Conservation (phyloP, 2,797 vertebrate genomes). For the Champsocephalus gunnari region DNA sequence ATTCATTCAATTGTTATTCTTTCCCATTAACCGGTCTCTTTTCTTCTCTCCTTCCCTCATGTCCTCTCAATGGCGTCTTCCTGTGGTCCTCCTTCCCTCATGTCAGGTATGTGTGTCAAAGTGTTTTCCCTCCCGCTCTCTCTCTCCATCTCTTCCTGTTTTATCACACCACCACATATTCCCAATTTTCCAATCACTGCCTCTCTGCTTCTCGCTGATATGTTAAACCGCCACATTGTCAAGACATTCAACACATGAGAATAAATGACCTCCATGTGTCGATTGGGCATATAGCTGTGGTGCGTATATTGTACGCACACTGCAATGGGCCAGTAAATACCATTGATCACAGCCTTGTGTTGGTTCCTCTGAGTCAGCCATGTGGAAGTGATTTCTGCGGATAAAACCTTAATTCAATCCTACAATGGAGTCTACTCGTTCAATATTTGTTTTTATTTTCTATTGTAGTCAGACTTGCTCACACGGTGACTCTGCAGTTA, state of each 20-base stretch:
- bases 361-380: constrained; percentile 64
- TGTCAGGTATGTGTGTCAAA: constrained; percentile 74
- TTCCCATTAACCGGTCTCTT: constrained; percentile 30
- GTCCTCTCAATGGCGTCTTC: constrained; percentile 25
- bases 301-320: constrained; percentile 43
- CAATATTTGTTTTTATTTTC: constrained; percentile 53
- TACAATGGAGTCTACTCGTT: constrained; percentile 38
- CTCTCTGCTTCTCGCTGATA: constrained; percentile 33
- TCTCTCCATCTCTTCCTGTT: constrained; percentile 7
- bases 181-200: constrained; percentile 45
- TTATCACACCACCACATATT: constrained; percentile 28
- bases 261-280: constrained; percentile 57
- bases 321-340: constrained; percentile 72
- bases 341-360: constrained; percentile 73
- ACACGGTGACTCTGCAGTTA: constrained; percentile 66
- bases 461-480: constrained; percentile 62
- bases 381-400: constrained; percentile 75
- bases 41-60: constrained; percentile 42
- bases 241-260: constrained; percentile 39
- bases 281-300: constrained; percentile 35
- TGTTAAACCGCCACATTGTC: constrained; percentile 43
- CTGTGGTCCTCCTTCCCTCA: constrained; percentile 25
- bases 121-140: constrained; percentile 17
- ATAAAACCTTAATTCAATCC: constrained; percentile 40
- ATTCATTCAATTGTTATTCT: constrained; percentile 33